Evolutionary conservation across 2,797 vertebrate genomes (phyloP), one percentile per base, ranked within the genome.

Genomic region (Ptychadena robeensis): DNA sequence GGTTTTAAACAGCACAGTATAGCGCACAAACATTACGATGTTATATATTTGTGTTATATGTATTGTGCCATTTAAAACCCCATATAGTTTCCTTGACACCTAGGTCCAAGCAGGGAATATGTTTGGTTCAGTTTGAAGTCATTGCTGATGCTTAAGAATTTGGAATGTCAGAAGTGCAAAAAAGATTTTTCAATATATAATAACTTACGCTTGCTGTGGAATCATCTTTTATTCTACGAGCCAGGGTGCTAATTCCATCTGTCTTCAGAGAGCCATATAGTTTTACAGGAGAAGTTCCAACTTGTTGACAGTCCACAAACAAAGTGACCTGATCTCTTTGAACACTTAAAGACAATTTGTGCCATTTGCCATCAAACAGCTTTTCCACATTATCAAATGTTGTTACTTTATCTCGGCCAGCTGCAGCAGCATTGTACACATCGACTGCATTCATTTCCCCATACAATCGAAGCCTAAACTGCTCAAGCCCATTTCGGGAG

Each of bases 281-380:
- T 53, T 11, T 81, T 59, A 66, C 0, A 1, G 79, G 27, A 30
- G 44, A 77, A 37, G 86, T 81, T 69, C 86, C 85, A 25, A 85
- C 72, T 80, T 87, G 87, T 72, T 83, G 65, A 70, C 66, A 77
- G 38, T 80, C 65, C 22, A 68, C 28, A 27, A 9, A 70, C 3
- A 87, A 1, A 11, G 66, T 72, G 15, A 87, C 15, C 9, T 66
- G 73, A 70, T 80, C 83, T 85, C 15, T 30, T 18, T 34, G 77
- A 28, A 32, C 9, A 1, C 76, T 66, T 1, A 8, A 69, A 31
- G 73, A 81, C 32, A 83, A 25, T 28, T 86, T 82, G 22, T 85
- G 69, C 78, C 85, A 87, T 15, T 22, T 44, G 66, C 69, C 61
- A 35, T 80, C 81, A 34, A 80, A 86, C 67, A 85, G 38, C 1